Evolutionary conservation across 2,888 invertebrate genomes (phyloP).

Genomic region (Morinoia aosen): DNA sequence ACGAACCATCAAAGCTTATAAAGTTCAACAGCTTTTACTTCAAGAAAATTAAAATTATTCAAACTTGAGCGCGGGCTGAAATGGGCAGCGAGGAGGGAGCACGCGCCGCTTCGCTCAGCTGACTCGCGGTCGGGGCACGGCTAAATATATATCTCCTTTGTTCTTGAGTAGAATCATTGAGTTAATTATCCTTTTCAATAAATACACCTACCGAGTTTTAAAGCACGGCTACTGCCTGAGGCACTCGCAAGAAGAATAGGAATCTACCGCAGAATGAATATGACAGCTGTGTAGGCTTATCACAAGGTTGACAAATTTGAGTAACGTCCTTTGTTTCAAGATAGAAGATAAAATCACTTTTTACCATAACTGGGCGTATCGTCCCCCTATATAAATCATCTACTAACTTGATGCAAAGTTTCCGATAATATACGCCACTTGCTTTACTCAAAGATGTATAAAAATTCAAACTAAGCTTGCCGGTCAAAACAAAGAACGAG

Average conservation of each 20-base stretch:
- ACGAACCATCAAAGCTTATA: background rate
- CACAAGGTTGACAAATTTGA: background rate
- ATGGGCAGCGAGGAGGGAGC: background rate
- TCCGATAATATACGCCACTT: background rate
- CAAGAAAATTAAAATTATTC: background rate
- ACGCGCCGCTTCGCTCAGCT: background rate
- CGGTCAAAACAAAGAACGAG: conserved; percentile 37
- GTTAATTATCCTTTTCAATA: background rate
- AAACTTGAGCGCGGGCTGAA: conserved; percentile 6
- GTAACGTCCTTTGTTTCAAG: conserved; percentile 2
- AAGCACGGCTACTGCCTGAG: background rate
- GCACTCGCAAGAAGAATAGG: background rate
- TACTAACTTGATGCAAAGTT: background rate
- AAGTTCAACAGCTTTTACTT: background rate
- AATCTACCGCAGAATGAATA: background rate
- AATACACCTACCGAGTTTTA: background rate
- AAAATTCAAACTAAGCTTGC: background rate
- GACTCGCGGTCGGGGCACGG: conserved; percentile 9
- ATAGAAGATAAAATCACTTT: background rate
- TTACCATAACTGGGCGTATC: background rate
- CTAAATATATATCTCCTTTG: conserved; percentile 30
- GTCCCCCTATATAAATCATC: background rate
- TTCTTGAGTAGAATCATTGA: background rate
- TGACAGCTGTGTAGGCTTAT: conserved; percentile 10
- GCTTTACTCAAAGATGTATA: background rate